Evolutionary conservation across 2,113 vertebrate species (phyloP), one percentile per base, ranked within the genome.

Genomic region (Arizona elegans): DNA sequence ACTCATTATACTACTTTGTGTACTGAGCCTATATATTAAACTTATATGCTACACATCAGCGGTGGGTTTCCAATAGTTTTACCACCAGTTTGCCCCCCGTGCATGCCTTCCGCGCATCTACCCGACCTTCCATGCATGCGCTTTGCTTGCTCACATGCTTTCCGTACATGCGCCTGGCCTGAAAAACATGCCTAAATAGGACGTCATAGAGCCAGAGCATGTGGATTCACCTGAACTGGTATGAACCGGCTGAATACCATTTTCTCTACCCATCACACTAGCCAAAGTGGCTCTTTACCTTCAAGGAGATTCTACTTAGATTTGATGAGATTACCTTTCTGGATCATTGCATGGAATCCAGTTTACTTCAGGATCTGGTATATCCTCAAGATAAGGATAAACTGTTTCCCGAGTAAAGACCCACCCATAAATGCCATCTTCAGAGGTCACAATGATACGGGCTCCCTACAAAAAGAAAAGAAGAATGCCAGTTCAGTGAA

Each of bases 341-440:
- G 96, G 93, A 12, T 97, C 93, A 94, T 54, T 92, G 62, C 96
- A 97, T 0, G 86, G 95, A 96, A 95, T 97, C 95, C 97, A 97
- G 75, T 96, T 94, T 54, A 96, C 91, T 58, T 89, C 11, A 1
- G 95, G 90, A 9, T 96, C 95, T 94, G 96, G 96, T 29, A 97
- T 96, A 95, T 94, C 81, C 88, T 98, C 95, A 91, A 97, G 70
- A 19, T 95, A 97, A 21, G 95, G 92, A 38, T 96, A 96, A 91
- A 97, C 87, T 10, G 52, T 96, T 93, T 97, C 88, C 47, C 96
- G 96, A 38, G 87, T 96, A 95, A 98, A 97, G 23, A 93, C 8
- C 90, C 96, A 98, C 55, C 94, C 85, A 0, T 96, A 97, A 95
- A 98, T 93, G 2, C 92, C 93, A 52, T 97, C 96, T 94, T 97